Evolutionary conservation across 2,797 vertebrate genomes (phyloP).

Genomic region (Aldrovandia affinis): DNA sequence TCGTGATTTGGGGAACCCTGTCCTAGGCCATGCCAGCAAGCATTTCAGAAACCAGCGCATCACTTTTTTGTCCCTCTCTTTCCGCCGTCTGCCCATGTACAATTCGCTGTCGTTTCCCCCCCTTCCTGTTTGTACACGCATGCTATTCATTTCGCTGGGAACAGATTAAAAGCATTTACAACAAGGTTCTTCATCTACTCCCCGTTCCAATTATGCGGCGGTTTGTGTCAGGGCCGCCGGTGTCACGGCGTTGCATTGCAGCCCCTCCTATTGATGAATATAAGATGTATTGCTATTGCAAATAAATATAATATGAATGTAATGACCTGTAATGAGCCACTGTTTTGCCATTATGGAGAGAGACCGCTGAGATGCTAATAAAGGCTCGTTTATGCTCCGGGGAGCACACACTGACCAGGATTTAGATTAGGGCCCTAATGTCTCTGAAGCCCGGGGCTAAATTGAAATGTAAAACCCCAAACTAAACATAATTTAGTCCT

Average conservation of each 20-base stretch:
- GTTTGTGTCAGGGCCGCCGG: conserved; percentile 59
- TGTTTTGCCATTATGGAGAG: conserved; percentile 83
- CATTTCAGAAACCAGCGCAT: neutral
- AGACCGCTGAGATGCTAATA: conserved; percentile 91
- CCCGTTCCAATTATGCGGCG: conserved; percentile 17
- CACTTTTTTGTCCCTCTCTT: neutral
- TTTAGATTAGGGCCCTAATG: conserved; percentile 91
- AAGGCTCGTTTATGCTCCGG: conserved; percentile 80
- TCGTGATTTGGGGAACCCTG: no score
- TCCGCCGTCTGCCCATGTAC: neutral
- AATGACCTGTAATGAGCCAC: conserved; percentile 91
- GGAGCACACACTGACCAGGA: conserved; percentile 79
- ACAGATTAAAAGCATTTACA: neutral
- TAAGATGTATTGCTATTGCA: conserved; percentile 86
- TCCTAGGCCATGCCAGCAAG: neutral
- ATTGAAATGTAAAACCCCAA: conserved; percentile 86
- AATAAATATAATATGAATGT: conserved; percentile 92
- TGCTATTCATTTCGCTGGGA: conserved; percentile 15
- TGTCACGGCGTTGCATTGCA: conserved; percentile 76
- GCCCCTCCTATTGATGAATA: conserved; percentile 64
- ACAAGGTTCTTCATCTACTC: neutral
- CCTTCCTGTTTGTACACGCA: neutral
- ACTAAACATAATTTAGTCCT: conserved; percentile 87
- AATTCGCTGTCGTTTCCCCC: neutral
- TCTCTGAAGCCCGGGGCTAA: conserved; percentile 88